phyloP scores from a whole-genome alignment of 2,888 invertebrate species.

The Heteromyza rotundicornis region DNA sequence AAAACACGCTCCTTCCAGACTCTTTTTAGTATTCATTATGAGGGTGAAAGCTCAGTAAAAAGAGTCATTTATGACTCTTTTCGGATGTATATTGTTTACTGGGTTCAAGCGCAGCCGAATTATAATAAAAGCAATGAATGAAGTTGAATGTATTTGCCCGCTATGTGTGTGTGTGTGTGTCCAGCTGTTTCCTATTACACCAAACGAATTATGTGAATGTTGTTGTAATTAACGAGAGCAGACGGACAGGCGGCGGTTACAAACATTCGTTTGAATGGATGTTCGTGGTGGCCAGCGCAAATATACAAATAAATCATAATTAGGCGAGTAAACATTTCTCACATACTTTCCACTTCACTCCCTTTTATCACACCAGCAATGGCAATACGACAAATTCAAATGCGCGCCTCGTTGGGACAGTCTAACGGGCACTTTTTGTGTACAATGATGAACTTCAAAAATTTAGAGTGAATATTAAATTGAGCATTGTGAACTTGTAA shows the following conservation, averaged over 20 bases:
- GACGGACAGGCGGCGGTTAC: not conserved
- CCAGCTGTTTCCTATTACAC: too few species aligned
- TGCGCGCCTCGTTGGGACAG: not conserved
- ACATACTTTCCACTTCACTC: not conserved
- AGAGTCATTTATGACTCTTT: too few species aligned
- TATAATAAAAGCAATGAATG: conserved; percentile 1
- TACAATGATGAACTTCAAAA: not conserved
- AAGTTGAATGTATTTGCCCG: not conserved
- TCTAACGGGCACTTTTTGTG: not conserved
- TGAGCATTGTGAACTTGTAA: not conserved
- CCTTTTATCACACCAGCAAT: not conserved
- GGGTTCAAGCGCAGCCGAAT: not conserved
- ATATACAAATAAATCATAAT: conserved; percentile 49
- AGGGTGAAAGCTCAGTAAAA: too few species aligned
- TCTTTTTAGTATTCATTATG: too few species aligned
- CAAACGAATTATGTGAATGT: too few species aligned
- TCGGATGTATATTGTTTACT: too few species aligned
- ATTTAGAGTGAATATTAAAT: not conserved
- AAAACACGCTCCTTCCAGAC: too few species aligned
- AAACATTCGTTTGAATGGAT: not conserved
- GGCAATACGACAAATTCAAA: not conserved
- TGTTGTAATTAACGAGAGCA: not conserved
- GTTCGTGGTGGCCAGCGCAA: conserved; percentile 30
- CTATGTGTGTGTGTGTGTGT: not conserved
- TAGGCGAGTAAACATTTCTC: conserved; percentile 40